phyloP scores from a whole-genome alignment of 2,113 vertebrate genomes.

The Empidonax alnorum region DNA sequence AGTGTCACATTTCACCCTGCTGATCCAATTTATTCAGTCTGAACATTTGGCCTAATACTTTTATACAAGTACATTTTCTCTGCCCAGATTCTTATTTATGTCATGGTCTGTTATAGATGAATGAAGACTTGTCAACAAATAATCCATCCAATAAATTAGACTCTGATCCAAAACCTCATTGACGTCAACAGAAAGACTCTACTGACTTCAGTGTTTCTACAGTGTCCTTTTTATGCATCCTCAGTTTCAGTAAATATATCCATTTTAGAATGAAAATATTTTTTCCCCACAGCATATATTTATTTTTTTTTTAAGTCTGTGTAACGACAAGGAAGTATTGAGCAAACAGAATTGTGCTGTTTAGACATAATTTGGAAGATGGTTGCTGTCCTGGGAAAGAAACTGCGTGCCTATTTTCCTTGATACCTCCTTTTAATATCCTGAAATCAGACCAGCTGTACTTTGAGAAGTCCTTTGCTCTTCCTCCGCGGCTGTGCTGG shows the following conservation, averaged over 20 bases:
- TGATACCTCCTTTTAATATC: neutral
- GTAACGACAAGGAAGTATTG: neutral
- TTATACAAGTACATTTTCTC: neutral
- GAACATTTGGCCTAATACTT: neutral
- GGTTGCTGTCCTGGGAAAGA: neutral
- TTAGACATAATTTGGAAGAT: neutral
- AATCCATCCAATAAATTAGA: constrained; percentile 12
- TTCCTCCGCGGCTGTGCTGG: neutral
- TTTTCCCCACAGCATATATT: neutral
- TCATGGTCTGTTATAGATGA: constrained; percentile 1
- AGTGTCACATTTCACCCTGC: neutral
- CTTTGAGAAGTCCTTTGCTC: neutral
- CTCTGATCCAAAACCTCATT: constrained; percentile 54
- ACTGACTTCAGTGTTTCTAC: neutral
- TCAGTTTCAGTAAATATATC: neutral
- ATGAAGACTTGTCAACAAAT: constrained; percentile 47
- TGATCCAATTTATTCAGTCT: constrained; percentile 2
- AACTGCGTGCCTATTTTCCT: neutral
- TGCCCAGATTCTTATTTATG: constrained; percentile 18
- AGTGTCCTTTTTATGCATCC: neutral
- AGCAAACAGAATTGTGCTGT: neutral
- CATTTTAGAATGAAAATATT: neutral
- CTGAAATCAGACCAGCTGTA: neutral
- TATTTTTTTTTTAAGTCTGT: neutral
- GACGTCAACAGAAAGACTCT: constrained; percentile 43